phyloP scores from a whole-genome alignment of 2,797 vertebrate genomes.

The Anguilla obscura region DNA sequence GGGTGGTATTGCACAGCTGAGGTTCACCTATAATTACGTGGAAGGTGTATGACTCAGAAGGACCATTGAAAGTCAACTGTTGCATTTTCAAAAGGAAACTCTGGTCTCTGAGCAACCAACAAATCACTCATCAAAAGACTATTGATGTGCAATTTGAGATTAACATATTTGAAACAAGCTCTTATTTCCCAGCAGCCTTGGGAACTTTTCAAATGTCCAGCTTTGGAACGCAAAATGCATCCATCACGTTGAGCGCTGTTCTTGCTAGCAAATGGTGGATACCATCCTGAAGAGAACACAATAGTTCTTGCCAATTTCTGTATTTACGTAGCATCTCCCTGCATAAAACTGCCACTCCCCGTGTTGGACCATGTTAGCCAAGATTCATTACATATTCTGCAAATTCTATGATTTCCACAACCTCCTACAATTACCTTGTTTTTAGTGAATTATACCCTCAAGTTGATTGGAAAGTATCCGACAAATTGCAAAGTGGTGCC shows the following conservation, averaged over 20 bases:
- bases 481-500: slow-evolving; percentile 2
- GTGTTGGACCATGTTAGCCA: background rate
- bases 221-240: background rate
- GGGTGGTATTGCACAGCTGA: slow-evolving; percentile 28
- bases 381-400: background rate
- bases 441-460: background rate
- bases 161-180: background rate
- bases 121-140: background rate
- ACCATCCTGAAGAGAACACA: background rate
- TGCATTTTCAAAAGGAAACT: background rate
- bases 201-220: background rate
- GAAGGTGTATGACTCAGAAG: background rate
- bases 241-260: no score
- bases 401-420: background rate
- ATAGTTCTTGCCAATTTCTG: background rate
- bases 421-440: background rate
- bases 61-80: background rate
- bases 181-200: background rate
- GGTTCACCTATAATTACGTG: slow-evolving; percentile 30
- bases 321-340: background rate
- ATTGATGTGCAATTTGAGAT: background rate
- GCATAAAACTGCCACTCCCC: background rate
- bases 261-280: background rate
- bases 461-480: slow-evolving; percentile 34
- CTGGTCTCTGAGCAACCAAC: background rate